Evolutionary conservation across 2,888 invertebrate genomes (phyloP), one percentile per base, ranked within the genome.

Genomic region (Chirona hameri): DNA sequence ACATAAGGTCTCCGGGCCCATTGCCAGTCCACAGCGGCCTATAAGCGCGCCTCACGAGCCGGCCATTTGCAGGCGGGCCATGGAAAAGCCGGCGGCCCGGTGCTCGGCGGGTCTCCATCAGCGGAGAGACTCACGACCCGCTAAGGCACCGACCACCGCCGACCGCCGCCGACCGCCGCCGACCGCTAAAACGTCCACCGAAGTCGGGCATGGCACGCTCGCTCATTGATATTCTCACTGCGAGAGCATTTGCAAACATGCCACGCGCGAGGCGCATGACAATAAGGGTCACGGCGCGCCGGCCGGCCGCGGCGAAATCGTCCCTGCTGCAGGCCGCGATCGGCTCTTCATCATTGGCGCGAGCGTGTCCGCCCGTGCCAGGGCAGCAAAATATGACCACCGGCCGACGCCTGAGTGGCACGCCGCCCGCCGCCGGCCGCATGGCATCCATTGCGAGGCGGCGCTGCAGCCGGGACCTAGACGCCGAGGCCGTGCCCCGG

Each of bases 291-390:
- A 29, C 52, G 18, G 14, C 31, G 31, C 15, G 31, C 31, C 31
- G 31, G 31, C 31, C 72, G 29, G 31, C 72, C 15, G 31, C 72
- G 18, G 72, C 31, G 72, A 72, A 72, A 31, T 31, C 72, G 31
- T 4, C 72, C 31, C 18, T 72, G 31, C 31, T 31, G 72, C 72
- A 31, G 29, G 7, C 4, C 72, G 18, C 18, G 72, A 72, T 72
- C 72, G 72, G 72, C 31, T 72, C 72, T 31, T 72, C 27, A 72
- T 72, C 72, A 31, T 72, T 72, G 29, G 14, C 27, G 72, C 72
- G 18, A 27, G 72, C 18, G 72, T 4, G 27, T 27, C 69, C 27
- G 72, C 72, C 72, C 15, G 31, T 29, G 72, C 31, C 72, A 0
- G 31, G 10, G 4, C 31, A 4, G 72, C 15, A 31, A 72, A 29